These are phyloP conservation scores for Cossypha niveicapilla DNA, from an alignment of 2,797 vertebrate genomes.

Conservation along the genomic window DNA sequence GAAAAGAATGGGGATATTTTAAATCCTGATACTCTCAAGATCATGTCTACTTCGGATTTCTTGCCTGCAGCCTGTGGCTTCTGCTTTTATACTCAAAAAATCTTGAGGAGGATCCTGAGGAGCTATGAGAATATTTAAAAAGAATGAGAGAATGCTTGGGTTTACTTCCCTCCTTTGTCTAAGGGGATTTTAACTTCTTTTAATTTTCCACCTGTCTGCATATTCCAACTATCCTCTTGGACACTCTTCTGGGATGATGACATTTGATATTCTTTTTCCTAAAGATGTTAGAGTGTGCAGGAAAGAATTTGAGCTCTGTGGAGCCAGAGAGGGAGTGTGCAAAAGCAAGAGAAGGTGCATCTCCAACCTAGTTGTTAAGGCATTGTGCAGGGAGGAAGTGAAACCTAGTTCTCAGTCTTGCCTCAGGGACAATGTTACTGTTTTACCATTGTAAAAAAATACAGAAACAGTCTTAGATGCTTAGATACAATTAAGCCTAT, in stretches of 20 bases:
- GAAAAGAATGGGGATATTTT: background rate
- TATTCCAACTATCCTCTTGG: background rate
- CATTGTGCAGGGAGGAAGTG: background rate
- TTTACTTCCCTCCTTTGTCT: background rate
- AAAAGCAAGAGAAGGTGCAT: background rate
- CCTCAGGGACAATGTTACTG: background rate
- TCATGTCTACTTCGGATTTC: background rate
- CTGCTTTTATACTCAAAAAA: background rate
- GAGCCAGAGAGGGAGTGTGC: background rate
- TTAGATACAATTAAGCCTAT: background rate
- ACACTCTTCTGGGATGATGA: background rate
- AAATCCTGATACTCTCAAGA: background rate
- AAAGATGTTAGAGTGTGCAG: background rate
- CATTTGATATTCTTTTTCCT: background rate
- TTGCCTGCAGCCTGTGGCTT: background rate
- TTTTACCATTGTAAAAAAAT: background rate
- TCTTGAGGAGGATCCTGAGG: background rate
- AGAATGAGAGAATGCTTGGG: background rate
- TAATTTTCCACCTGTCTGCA: background rate
- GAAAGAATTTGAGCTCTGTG: background rate
- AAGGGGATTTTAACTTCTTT: background rate
- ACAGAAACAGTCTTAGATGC: background rate
- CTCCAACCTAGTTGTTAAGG: background rate
- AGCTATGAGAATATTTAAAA: background rate
- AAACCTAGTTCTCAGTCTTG: background rate